A percentile compares a stretch with the other conserved stretches of the same genome.
phyloP scores from a whole-genome alignment of 1,140 invertebrate genomes.

The Maconellicoccus hirsutus region DNA sequence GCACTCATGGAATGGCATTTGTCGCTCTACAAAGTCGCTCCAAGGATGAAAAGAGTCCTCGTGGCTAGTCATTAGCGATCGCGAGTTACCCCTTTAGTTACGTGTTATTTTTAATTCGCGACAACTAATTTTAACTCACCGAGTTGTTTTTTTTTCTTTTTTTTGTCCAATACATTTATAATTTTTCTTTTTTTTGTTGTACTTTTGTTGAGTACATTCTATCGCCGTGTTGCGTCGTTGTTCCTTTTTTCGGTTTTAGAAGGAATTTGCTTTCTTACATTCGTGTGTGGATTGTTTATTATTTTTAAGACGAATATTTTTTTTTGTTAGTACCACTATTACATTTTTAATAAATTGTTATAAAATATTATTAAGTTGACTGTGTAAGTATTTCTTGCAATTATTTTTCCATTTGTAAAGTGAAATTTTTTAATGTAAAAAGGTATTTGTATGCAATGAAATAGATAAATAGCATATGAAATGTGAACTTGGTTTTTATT shows the following conservation, averaged over 20 bases:
- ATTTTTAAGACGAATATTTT: neutral
- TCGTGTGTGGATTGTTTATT: neutral
- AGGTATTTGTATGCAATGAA: neutral
- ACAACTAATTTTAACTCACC: neutral
- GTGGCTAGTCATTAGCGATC: neutral
- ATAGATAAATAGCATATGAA: neutral
- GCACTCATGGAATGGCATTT: conserved; percentile 56
- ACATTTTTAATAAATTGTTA: neutral
- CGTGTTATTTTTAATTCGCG: neutral
- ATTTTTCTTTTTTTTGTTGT: too few relatives aligned
- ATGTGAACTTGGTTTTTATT: neutral
- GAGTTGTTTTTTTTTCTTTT: neutral
- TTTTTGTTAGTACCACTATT: neutral
- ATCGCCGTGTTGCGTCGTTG: neutral
- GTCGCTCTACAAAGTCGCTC: conserved; percentile 30
- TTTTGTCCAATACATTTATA: too few relatives aligned
- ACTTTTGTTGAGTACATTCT: too few relatives aligned
- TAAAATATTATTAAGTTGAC: neutral
- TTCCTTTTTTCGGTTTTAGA: neutral
- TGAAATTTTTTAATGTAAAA: neutral
- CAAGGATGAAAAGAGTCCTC: neutral
- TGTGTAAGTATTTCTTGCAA: neutral
- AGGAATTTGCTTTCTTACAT: neutral
- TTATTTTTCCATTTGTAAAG: neutral
- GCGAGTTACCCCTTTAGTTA: neutral